phyloP scores from a whole-genome alignment of 2,113 vertebrate species.

The Chrysemys picta region DNA sequence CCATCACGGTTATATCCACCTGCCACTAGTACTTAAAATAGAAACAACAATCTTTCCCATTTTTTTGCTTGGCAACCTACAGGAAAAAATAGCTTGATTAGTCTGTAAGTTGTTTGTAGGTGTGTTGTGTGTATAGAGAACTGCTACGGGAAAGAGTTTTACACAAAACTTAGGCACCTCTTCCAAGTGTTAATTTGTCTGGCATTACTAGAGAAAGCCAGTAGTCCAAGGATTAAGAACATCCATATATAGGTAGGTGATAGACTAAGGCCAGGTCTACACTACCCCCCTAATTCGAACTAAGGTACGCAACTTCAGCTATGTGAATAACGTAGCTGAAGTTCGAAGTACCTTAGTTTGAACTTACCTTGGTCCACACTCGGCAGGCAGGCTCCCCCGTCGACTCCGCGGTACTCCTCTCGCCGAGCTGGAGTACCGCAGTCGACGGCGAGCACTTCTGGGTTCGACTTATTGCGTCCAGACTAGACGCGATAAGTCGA shows the following conservation, averaged over 20 bases:
- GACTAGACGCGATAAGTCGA: too few species aligned
- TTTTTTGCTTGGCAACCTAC: not conserved
- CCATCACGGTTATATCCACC: not conserved
- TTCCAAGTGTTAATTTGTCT: not conserved
- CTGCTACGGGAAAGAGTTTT: not conserved
- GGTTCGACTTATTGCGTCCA: too few species aligned
- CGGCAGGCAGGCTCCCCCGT: too few species aligned
- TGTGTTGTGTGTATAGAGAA: not conserved
- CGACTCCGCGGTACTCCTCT: too few species aligned
- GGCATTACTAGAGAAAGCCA: not conserved
- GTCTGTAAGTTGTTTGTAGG: not conserved
- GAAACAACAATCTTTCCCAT: not conserved
- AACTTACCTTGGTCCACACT: too few species aligned
- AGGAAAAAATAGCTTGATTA: not conserved
- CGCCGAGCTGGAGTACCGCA: too few species aligned
- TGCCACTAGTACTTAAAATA: conserved; percentile 43
- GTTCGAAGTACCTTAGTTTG: too few species aligned
- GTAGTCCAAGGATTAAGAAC: not conserved
- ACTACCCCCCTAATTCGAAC: too few species aligned
- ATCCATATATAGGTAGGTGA: not conserved
- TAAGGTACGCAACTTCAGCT: too few species aligned
- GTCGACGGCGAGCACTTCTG: too few species aligned
- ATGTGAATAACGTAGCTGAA: too few species aligned
- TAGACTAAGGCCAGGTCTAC: too few species aligned
- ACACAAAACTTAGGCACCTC: not conserved